These are phyloP conservation scores for Gila orcuttii DNA, from an alignment of 2,113 vertebrate genomes.

Conservation along the genomic window DNA sequence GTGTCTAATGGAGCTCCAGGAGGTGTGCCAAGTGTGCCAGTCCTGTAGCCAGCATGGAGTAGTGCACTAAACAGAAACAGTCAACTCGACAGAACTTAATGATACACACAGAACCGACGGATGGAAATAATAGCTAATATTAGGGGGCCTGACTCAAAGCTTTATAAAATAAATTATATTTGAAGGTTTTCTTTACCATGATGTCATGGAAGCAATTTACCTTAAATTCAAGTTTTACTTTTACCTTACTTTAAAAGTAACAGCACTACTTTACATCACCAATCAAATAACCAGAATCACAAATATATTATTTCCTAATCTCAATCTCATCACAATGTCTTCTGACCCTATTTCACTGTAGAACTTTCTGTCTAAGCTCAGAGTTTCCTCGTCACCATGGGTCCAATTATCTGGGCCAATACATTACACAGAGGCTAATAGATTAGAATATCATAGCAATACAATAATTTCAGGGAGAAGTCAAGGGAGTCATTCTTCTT, in stretches of 20 bases:
- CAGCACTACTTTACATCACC: neutral
- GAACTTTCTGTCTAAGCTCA: constrained; percentile 13
- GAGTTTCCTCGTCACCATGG: constrained; percentile 82
- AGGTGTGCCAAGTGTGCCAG: constrained; percentile 55
- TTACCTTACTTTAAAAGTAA: constrained; percentile 2
- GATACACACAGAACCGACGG: neutral
- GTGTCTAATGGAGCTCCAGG: constrained; percentile 51
- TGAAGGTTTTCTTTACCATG: constrained; percentile 10
- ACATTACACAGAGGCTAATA: constrained; percentile 98
- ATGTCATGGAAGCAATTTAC: constrained; percentile 29
- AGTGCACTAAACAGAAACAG: constrained; percentile 43
- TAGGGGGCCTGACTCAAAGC: constrained; percentile 6
- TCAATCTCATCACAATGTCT: constrained; percentile 5
- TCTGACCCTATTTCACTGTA: constrained; percentile 19
- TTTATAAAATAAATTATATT: constrained; percentile 17
- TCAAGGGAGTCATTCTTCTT: constrained; percentile 99
- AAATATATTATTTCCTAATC: neutral
- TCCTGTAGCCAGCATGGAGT: constrained; percentile 18
- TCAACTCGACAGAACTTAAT: constrained; percentile 14
- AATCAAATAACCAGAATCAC: neutral
- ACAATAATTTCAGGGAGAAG: constrained; percentile 99
- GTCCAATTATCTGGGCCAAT: constrained; percentile 98
- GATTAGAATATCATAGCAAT: constrained; percentile 99
- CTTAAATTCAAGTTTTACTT: constrained; percentile 2
- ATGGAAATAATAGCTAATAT: constrained; percentile 41